Base-by-base conservation (phyloP, 2,113 vertebrate genomes). In the Limnothrissa miodon region DNA sequence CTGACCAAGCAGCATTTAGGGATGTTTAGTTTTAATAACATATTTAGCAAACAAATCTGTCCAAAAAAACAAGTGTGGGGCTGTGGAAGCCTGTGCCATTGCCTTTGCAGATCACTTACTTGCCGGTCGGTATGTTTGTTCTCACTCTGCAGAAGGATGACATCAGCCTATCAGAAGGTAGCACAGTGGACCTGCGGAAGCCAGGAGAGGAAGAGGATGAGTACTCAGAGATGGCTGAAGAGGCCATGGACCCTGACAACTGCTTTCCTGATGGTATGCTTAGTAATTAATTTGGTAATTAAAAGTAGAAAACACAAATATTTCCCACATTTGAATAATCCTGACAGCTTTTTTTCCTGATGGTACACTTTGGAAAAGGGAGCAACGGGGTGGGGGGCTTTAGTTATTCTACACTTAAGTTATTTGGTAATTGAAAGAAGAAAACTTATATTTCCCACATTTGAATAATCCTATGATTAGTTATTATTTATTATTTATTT, bases 311-410 rank as follows among this genome's bases (percentile, higher is more conserved):
- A n/a, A n/a, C n/a, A n/a, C n/a, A n/a, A n/a, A n/a, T n/a, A n/a
- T n/a, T n/a, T n/a, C n/a, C n/a, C n/a, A n/a, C n/a, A n/a, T n/a
- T n/a, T n/a, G n/a, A n/a, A n/a, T n/a, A n/a, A 99, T 4, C 98
- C 98, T 0, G 98, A 99, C 21, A 96, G 97, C 89, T 99, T 98
- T 87, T 96, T 99, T 88, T n/a, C 97, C 98, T 0, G 97, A 99
- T 90, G 85, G 98, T 99, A 93, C 42, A 6, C 42, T 42, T 42
- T 4, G 42, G 42, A 42, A 42, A 42, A 42, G 42, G 42, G 42
- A n/a, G n/a, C n/a, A n/a, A n/a, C n/a, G n/a, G n/a, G n/a, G n/a
- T n/a, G n/a, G n/a, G n/a, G n/a, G n/a, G n/a, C n/a, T n/a, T n/a
- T n/a, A n/a, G n/a, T n/a, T n/a, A n/a, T n/a, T n/a, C n/a, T n/a